Percentiles rank a stretch among this genome's conserved stretches.
phyloP scores from a whole-genome alignment of 2,797 vertebrate genomes.

The Hoplostethus mediterraneus region DNA sequence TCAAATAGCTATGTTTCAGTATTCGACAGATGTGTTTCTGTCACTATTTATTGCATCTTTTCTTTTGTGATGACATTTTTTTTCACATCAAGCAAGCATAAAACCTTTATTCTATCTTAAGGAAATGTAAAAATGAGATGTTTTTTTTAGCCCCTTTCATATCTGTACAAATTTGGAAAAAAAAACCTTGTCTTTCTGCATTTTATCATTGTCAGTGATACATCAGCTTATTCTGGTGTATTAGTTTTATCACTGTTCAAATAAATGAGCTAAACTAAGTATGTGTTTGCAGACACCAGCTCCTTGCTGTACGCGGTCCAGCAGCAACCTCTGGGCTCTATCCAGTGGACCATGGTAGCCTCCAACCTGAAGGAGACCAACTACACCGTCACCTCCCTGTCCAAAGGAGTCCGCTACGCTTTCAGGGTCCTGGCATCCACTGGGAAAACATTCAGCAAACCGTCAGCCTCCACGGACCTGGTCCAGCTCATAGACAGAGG shows the following conservation, averaged over 20 bases:
- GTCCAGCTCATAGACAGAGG: slow-evolving; percentile 91
- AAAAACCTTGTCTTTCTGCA: no score
- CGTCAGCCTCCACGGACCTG: slow-evolving; percentile 87
- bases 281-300: slow-evolving; percentile 81
- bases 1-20: neutral
- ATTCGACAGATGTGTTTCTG: no score
- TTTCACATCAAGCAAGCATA: no score
- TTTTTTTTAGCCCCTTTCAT: no score
- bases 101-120: no score
- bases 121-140: no score
- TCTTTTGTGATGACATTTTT: no score
- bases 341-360: slow-evolving; percentile 90
- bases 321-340: slow-evolving; percentile 92
- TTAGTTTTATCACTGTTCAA: neutral
- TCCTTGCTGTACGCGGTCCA: slow-evolving; percentile 91
- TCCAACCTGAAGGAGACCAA: slow-evolving; percentile 85
- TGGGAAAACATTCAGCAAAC: slow-evolving; percentile 91
- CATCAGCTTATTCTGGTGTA: neutral
- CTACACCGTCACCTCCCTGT: slow-evolving; percentile 85
- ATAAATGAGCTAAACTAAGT: neutral
- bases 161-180: no score
- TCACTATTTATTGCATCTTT: no score
- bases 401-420: slow-evolving; percentile 90
- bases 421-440: slow-evolving; percentile 92
- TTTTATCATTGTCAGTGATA: neutral